These are phyloP conservation scores for Hypanus sabinus DNA, from an alignment of 2,113 vertebrate genomes.

Conservation along the genomic window DNA sequence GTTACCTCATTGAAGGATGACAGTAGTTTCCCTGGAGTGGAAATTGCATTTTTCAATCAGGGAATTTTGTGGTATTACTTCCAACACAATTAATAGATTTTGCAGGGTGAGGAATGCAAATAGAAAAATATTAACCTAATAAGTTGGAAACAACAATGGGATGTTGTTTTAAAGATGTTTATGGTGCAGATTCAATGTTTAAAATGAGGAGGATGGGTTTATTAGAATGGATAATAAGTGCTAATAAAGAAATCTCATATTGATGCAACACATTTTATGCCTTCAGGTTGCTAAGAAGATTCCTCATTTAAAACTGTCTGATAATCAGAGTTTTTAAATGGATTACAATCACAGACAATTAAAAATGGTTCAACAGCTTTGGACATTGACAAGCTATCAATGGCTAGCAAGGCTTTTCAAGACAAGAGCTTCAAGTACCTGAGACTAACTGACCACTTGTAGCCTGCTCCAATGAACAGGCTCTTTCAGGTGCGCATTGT, in stretches of 20 bases:
- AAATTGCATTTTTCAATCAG: neutral
- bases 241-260: neutral
- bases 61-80: neutral
- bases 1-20: neutral
- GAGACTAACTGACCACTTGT: no score
- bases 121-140: neutral
- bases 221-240: neutral
- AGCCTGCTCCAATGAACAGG: no score
- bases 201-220: neutral
- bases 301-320: neutral
- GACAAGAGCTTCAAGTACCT: no score
- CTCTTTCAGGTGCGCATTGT: no score
- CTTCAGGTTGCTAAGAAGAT: neutral
- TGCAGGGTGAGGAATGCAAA: neutral
- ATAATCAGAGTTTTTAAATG: no score
- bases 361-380: no score
- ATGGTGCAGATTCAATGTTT: neutral
- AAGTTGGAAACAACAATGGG: neutral
- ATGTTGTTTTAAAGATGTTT: neutral
- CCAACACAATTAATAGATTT: neutral
- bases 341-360: no score
- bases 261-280: neutral
- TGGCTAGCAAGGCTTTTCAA: no score
- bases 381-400: no score
- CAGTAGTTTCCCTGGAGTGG: neutral